phyloP scores from a whole-genome alignment of 2,797 vertebrate genomes.

The Sebastiscus albofasciatus region DNA sequence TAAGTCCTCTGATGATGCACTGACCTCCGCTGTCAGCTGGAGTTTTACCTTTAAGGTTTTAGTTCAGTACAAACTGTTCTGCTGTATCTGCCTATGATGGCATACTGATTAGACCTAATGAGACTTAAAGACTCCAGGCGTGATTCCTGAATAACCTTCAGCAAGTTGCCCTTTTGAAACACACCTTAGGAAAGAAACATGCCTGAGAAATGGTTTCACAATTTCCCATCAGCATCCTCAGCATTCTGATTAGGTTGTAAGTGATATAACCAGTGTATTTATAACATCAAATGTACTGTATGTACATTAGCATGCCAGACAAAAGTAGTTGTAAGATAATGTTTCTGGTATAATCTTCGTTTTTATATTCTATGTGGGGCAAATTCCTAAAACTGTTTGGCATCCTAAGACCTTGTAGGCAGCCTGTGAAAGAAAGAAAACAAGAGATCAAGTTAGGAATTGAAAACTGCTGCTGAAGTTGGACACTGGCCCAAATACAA shows the following conservation, averaged over 20 bases:
- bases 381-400: neutral
- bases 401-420: neutral
- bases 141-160: constrained; percentile 57
- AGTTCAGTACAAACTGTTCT: constrained; percentile 23
- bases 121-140: constrained; percentile 53
- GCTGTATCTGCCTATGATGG: constrained; percentile 23
- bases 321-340: neutral
- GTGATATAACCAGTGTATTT: neutral
- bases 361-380: neutral
- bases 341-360: neutral
- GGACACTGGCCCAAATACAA: constrained; percentile 1
- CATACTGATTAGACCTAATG: constrained; percentile 63
- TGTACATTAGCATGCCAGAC: neutral
- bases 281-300: neutral
- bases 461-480: constrained; percentile 3
- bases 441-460: neutral
- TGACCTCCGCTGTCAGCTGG: constrained; percentile 54
- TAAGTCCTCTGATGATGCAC: constrained; percentile 28
- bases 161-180: constrained; percentile 19
- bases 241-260: neutral
- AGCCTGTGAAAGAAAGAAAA: neutral
- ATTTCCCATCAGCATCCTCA: neutral
- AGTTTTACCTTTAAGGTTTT: constrained; percentile 41
- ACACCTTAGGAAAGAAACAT: neutral
- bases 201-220: neutral